These are phyloP conservation scores for Creontiades dilutus DNA, from an alignment of 2,888 invertebrate genomes.

Conservation along the genomic window DNA sequence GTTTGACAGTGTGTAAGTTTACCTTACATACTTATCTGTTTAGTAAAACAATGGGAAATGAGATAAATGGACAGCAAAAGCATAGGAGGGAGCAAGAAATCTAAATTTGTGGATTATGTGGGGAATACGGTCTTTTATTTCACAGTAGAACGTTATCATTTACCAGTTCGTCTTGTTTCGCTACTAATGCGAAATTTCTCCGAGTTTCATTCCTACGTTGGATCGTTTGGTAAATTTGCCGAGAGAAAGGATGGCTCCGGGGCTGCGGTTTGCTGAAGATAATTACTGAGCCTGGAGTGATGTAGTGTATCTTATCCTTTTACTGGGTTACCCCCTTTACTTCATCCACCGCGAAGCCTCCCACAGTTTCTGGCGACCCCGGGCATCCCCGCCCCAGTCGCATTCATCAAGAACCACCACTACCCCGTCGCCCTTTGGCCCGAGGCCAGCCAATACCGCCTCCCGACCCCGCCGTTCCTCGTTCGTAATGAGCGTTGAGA, in stretches of 20 bases:
- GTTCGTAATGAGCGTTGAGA: not conserved
- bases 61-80: no score
- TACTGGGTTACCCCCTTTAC: not conserved
- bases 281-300: not conserved
- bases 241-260: not conserved
- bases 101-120: no score
- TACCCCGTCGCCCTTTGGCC: not conserved
- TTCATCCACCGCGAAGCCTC: not conserved
- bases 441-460: not conserved
- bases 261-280: not conserved
- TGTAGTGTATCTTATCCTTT: not conserved
- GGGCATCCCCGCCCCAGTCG: not conserved
- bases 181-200: no score
- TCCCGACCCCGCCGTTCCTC: not conserved
- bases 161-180: no score
- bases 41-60: no score
- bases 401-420: not conserved
- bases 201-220: no score
- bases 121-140: no score
- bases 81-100: no score
- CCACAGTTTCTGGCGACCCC: not conserved
- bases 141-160: no score
- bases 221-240: not conserved
- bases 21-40: no score
- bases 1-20: no score